Evolutionary conservation across 2,888 invertebrate genomes (phyloP).

Genomic region (Ligdia adustata): DNA sequence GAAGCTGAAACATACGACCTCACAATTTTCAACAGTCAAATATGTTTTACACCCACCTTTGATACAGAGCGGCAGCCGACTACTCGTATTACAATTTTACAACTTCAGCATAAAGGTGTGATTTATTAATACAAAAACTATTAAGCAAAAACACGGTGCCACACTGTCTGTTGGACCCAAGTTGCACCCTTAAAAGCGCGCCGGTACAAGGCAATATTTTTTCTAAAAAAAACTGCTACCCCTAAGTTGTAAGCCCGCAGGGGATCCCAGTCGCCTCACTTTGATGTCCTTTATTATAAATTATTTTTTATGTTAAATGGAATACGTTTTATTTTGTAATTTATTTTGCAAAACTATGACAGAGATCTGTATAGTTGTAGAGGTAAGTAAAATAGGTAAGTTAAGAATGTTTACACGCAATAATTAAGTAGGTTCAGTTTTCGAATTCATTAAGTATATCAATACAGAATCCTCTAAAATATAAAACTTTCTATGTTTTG

Average conservation of each 20-base stretch:
- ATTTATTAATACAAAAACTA: slow-evolving; percentile 62
- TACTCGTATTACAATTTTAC: slow-evolving; percentile 20
- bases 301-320: slow-evolving; percentile 42
- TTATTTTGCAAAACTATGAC: too few relatives aligned
- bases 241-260: slow-evolving; percentile 53
- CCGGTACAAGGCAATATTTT: slow-evolving; percentile 54
- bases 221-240: slow-evolving; percentile 63
- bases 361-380: too few relatives aligned
- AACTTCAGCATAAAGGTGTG: slow-evolving; percentile 41
- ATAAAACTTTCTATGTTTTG: too few relatives aligned
- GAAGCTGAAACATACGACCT: too few relatives aligned
- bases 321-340: slow-evolving; percentile 21
- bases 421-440: too few relatives aligned
- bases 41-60: slow-evolving; percentile 18
- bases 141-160: slow-evolving; percentile 66
- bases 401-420: too few relatives aligned
- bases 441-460: too few relatives aligned
- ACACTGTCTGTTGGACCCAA: slow-evolving; percentile 63
- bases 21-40: slow-evolving; percentile 7
- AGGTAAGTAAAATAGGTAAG: too few relatives aligned
- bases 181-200: too few relatives aligned
- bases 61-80: slow-evolving; percentile 27
- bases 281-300: slow-evolving; percentile 59
- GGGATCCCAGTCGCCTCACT: slow-evolving; percentile 59
- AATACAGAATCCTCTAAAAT: too few relatives aligned